Evolutionary conservation across 2,888 invertebrate genomes (phyloP), one percentile per base, ranked within the genome.

Genomic region (Sceliomorpha sp.): DNA sequence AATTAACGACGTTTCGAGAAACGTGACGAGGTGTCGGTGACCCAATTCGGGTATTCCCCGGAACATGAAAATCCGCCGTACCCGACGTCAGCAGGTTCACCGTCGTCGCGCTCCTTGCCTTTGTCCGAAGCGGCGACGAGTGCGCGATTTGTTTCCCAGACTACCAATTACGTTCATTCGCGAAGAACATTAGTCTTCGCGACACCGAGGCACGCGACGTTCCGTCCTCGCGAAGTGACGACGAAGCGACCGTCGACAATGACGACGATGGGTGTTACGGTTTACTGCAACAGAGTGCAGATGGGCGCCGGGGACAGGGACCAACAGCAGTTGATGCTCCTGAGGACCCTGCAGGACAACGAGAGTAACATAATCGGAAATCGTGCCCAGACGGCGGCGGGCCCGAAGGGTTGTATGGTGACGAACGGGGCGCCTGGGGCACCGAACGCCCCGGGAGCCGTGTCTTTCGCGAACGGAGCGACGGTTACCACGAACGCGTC

Each of bases 251-350:
- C n/a, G n/a, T n/a, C n/a, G n/a, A 75, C 72, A 48, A 87, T 87
- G 88, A 83, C 87, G 64, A 84, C 86, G 1, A 87, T 88, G 87
- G 87, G 88, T 29, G 85, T 86, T 13, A 85, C 86, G 7, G 85
- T 87, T 15, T 87, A 77, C 44, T 84, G 85, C 69, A 86, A 86
- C 47, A 72, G 84, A 10, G 82, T 83, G 6, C 82, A 85, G 29
- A 73, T 86, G 29, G 63, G 45, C 2, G 36, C 56, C 1, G 81
- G 75, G 47, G 78, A 80, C n/a, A 80, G 78, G 51, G 87, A 85
- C 45, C 88, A 87, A 56, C 51, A 86, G 58, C 88, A 87, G 51
- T 48, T 87, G 47, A 86, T 87, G 87, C 56, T 88, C 8, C 67
- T 88, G 14, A 72, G 88, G n/a, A 87, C 85, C 1, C 62, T 88